Evolutionary conservation across 2,888 invertebrate genomes (phyloP).

Genomic region (Patella depressa): DNA sequence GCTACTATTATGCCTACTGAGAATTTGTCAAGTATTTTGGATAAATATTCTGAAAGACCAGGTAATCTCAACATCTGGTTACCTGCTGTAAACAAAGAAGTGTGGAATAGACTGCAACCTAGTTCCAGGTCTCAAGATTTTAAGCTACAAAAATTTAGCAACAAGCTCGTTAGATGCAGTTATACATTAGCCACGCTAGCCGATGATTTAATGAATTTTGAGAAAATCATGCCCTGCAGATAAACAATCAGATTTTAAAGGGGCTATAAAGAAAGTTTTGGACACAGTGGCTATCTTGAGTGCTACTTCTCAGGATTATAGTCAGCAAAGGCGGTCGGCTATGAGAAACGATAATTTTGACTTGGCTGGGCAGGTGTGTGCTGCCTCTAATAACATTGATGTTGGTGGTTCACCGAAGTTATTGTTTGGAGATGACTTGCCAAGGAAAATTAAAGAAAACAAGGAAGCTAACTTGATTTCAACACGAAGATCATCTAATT

Average conservation of each 20-base stretch:
- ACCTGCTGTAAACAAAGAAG: conserved; percentile 1
- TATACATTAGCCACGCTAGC: too few species aligned
- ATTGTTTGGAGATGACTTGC: neutral
- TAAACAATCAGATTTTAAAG: conserved; percentile 1
- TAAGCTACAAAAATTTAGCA: conserved; percentile 1
- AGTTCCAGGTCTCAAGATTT: neutral
- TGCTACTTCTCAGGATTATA: too few species aligned
- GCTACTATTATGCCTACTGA: neutral
- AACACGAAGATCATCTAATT: neutral
- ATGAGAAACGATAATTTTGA: neutral
- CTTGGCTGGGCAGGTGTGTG: neutral
- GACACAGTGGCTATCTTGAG: too few species aligned
- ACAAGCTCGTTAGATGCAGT: neutral
- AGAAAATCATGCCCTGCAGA: conserved; percentile 3
- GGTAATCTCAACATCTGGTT: conserved; percentile 3
- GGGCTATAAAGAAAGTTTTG: conserved; percentile 1
- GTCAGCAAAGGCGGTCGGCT: too few species aligned
- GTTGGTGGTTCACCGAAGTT: neutral
- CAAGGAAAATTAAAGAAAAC: neutral
- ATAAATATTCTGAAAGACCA: neutral
- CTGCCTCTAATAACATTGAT: conserved; percentile 6
- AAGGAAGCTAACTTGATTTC: neutral
- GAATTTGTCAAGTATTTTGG: conserved; percentile 1
- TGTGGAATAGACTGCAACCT: neutral
- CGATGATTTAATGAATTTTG: neutral